Conservation (phyloP, 2,888 invertebrate species). For the Ormyrus nitidulus region DNA sequence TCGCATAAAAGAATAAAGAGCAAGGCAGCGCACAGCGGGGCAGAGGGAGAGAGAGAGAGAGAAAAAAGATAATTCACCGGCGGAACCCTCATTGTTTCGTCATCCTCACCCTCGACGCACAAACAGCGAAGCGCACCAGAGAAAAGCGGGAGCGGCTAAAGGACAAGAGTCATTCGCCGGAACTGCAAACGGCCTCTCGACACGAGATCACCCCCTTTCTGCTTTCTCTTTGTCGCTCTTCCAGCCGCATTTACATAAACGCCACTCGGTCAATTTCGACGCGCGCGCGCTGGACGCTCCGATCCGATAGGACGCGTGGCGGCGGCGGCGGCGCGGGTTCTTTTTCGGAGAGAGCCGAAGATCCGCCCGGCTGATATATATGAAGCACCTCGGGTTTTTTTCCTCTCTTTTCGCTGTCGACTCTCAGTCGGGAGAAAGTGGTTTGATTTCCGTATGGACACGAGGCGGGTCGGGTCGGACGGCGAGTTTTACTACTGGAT, state of each 20-base stretch:
- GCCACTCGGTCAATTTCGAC: conserved; percentile 48
- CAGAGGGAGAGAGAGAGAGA: not conserved
- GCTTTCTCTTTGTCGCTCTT: not conserved
- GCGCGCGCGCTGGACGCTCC: not conserved
- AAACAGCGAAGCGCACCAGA: not conserved
- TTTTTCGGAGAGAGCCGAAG: not conserved
- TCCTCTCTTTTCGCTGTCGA: not conserved
- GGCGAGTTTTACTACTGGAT: conserved; percentile 30
- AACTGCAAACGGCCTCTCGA: conserved; percentile 47
- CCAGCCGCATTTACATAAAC: conserved; percentile 54
- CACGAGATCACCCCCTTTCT: conserved; percentile 27
- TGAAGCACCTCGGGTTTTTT: not conserved
- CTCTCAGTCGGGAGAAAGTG: conserved; percentile 1
- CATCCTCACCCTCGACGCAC: conserved; percentile 4
- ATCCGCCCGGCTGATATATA: conserved; percentile 13
- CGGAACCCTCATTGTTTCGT: conserved; percentile 36
- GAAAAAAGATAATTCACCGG: conserved; percentile 36
- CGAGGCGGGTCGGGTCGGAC: not conserved
- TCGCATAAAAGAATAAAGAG: conserved; percentile 25
- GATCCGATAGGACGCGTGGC: conserved; percentile 22
- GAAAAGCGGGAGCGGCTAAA: conserved; percentile 1
- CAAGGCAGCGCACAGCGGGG: conserved; percentile 34
- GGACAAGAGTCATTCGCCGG: conserved; percentile 41
- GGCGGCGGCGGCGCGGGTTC: not conserved
- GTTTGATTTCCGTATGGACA: conserved; percentile 38